Evolutionary conservation across 2,888 invertebrate genomes (phyloP), one percentile per base, ranked within the genome.

Genomic region (Clostera curtula): DNA sequence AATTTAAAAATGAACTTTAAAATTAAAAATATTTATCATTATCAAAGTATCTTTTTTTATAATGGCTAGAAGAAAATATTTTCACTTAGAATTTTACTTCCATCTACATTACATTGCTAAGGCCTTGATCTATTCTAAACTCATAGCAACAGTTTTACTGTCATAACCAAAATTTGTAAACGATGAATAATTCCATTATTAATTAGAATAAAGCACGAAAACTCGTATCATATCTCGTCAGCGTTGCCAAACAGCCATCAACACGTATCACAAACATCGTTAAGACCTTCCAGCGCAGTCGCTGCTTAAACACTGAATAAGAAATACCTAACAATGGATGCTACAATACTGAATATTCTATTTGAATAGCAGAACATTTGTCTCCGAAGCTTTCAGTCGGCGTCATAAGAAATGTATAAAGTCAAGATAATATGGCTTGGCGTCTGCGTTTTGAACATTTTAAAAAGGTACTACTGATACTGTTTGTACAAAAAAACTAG

Each of bases 341-440:
- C 58, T 67, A 64, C 63, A 62, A 64, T 67, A 64, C 70, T 71
- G 65, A 76, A 77, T 75, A 76, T 75, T 75, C 69, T 49, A 75
- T 75, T 67, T 67, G 69, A 72, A 73, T 69, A 63, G 68, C 71
- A 59, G 63, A 60, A 72, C 72, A 71, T 75, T 76, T 73, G 68
- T 71, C 67, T 68, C 62, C 60, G 71, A 73, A 72, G 72, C 68
- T 64, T 70, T 69, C 56, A 33, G 57, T 40, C 43, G 24, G 43
- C 43, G 51, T 74, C 69, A 76, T 77, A 74, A 74, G 59, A 60
- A 70, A 75, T 76, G 72, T 68, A 76, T 70, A 62, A 60, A 67
- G 67, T 69, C 67, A 53, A 60, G 20, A 42, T 44, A 38, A 43
- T 46, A 49, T 43, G 29, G 25, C 11, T 14, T 24, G 20, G 20